These are phyloP conservation scores for Hestina assimilis DNA, from an alignment of 1,140 invertebrate genomes.

Conservation along the genomic window DNA sequence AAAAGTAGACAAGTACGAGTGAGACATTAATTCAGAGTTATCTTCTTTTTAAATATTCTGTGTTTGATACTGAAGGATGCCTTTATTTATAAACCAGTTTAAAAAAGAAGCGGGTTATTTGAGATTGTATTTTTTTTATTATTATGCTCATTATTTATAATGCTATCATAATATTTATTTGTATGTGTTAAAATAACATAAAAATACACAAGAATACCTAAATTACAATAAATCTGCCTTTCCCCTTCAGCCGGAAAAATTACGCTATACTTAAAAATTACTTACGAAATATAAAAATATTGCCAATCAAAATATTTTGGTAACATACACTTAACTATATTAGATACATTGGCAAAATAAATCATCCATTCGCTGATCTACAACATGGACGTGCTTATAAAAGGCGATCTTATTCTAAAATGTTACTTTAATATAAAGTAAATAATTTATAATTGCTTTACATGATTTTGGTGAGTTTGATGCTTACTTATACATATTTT, in stretches of 20 bases:
- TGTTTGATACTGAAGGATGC: too few relatives aligned
- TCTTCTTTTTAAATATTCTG: too few relatives aligned
- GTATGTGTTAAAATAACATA: too few relatives aligned
- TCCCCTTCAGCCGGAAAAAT: conserved; percentile 25
- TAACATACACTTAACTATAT: conserved; percentile 50
- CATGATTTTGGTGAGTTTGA: conserved; percentile 27
- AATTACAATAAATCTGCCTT: conserved; percentile 27
- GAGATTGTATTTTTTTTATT: too few relatives aligned
- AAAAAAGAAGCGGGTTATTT: too few relatives aligned
- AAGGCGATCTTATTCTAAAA: conserved; percentile 62
- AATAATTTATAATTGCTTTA: conserved; percentile 29
- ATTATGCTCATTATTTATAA: too few relatives aligned
- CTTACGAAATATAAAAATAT: conserved; percentile 55
- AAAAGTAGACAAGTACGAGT: too few relatives aligned
- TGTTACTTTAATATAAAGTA: conserved; percentile 72
- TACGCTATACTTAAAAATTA: conserved; percentile 44
- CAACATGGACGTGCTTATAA: conserved; percentile 66
- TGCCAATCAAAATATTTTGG: conserved; percentile 52
- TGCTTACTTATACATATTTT: too few relatives aligned
- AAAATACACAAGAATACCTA: not conserved
- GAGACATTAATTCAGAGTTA: too few relatives aligned
- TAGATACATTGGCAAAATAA: conserved; percentile 51
- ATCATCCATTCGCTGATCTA: conserved; percentile 60
- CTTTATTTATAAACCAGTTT: too few relatives aligned
- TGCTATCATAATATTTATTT: too few relatives aligned